Evolutionary conservation across 2,797 vertebrate genomes (phyloP).

Genomic region (Gadopsis bispinosus): DNA sequence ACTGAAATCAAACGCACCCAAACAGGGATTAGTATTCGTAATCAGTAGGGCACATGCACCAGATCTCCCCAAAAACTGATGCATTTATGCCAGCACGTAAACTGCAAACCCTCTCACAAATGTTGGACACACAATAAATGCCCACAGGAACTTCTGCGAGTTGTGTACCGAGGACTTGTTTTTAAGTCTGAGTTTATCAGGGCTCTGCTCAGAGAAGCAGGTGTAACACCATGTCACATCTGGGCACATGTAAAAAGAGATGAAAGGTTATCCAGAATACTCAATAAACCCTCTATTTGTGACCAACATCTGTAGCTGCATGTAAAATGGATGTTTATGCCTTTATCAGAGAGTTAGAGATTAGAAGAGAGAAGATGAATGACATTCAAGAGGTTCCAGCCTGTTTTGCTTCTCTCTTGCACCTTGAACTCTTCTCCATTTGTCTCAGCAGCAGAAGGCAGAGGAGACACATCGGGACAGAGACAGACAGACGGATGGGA

Average conservation of each 20-base stretch:
- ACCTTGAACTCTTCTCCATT: constrained; percentile 40
- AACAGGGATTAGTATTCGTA: background rate
- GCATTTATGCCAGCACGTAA: background rate
- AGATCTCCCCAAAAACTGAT: background rate
- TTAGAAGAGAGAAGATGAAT: background rate
- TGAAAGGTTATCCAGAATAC: background rate
- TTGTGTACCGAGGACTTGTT: background rate
- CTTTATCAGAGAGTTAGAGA: background rate
- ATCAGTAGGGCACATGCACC: background rate
- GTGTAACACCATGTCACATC: background rate
- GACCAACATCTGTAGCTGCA: background rate
- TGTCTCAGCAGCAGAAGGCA: constrained; percentile 30
- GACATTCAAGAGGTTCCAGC: background rate
- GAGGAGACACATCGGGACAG: constrained; percentile 12
- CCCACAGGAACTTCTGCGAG: no score
- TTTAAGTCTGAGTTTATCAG: background rate
- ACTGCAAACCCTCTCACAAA: background rate
- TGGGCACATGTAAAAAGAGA: background rate
- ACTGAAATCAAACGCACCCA: constrained; percentile 15
- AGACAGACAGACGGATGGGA: constrained; percentile 19
- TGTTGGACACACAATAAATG: background rate
- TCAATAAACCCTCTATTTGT: background rate
- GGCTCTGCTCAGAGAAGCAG: background rate
- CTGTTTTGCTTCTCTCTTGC: background rate
- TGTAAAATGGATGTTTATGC: background rate